Evolutionary conservation across 1,140 invertebrate species (phyloP).

Genomic region (Aradophagus sp.): DNA sequence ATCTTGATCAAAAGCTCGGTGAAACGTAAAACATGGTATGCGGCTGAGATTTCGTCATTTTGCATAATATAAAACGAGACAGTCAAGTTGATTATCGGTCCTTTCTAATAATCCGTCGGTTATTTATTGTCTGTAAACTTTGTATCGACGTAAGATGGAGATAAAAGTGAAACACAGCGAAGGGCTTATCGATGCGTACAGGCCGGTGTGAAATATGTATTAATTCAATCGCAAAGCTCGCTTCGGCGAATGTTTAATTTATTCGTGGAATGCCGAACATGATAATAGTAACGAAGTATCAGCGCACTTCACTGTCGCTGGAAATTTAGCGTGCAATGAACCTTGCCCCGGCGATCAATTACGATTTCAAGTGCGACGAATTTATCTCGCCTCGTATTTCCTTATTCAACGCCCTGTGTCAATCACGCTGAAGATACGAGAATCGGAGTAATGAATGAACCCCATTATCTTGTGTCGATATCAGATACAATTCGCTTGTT

Average conservation of each 20-base stretch:
- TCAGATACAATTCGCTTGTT: conserved; percentile 12
- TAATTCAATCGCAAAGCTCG: conserved; percentile 12
- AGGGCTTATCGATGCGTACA: not conserved
- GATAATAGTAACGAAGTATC: conserved; percentile 19
- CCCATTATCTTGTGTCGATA: conserved; percentile 15
- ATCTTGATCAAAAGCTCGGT: conserved; percentile 12
- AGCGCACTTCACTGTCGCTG: conserved; percentile 1
- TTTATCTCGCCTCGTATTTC: conserved; percentile 12
- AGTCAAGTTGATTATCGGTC: conserved; percentile 3
- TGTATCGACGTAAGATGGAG: not conserved
- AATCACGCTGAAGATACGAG: conserved; percentile 1
- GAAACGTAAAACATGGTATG: conserved; percentile 30
- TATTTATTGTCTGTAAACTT: conserved; percentile 17
- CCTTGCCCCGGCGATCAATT: conserved; percentile 12
- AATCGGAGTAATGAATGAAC: conserved; percentile 10
- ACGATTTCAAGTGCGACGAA: conserved; percentile 7
- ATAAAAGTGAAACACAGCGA: not conserved
- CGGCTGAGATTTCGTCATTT: conserved; percentile 8
- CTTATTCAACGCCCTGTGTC: conserved; percentile 1
- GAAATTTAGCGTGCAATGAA: conserved; percentile 11
- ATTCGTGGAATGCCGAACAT: conserved; percentile 11
- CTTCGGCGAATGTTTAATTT: conserved; percentile 22
- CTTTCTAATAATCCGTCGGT: conserved; percentile 13
- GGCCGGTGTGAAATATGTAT: conserved; percentile 17
- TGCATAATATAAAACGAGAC: conserved; percentile 24